phyloP scores from a whole-genome alignment of 2,113 vertebrate genomes.

The Corvus cornix region DNA sequence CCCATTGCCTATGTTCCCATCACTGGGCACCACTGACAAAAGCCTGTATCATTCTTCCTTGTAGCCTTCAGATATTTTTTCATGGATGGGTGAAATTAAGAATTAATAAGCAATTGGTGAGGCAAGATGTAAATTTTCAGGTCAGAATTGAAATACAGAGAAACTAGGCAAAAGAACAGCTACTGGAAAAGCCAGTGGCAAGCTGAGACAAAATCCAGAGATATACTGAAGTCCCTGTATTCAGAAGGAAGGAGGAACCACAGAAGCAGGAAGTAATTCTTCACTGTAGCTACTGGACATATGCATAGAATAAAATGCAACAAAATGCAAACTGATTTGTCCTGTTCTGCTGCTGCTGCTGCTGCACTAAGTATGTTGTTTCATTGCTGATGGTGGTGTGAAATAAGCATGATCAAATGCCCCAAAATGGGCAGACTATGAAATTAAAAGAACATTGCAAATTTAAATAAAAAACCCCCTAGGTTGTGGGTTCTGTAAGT shows the following conservation, averaged over 20 bases:
- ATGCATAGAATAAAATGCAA: background rate
- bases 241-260: background rate
- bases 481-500: background rate
- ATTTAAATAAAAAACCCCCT: background rate
- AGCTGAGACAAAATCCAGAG: background rate
- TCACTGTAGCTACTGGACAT: background rate
- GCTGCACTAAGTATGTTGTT: background rate
- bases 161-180: background rate
- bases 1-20: background rate
- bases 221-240: background rate
- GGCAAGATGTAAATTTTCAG: background rate
- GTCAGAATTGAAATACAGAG: background rate
- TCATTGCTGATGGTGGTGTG: background rate
- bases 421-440: background rate
- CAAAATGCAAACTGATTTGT: background rate
- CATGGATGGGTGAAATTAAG: background rate
- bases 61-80: background rate
- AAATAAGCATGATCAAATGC: background rate
- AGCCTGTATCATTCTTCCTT: background rate
- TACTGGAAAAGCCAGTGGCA: background rate
- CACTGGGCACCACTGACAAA: background rate
- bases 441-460: background rate
- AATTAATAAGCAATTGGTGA: background rate
- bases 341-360: background rate
- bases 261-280: background rate